Conservation (phyloP, 2,888 invertebrate genomes). For the Meliscaeva auricollis region DNA sequence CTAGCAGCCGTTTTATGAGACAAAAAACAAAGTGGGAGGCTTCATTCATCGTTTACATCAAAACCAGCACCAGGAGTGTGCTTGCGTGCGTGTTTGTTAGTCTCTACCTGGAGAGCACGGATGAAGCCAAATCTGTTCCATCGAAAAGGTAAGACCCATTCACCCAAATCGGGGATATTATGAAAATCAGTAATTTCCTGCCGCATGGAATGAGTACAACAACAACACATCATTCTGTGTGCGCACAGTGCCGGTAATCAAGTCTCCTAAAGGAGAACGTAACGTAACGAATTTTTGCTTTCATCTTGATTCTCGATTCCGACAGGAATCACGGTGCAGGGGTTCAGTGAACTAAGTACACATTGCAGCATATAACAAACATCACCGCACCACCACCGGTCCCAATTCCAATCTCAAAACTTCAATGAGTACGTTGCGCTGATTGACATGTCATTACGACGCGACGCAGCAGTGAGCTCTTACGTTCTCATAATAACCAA, state of each 20-base stretch:
- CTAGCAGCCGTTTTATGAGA: slow-evolving; percentile 10
- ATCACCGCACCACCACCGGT: background rate
- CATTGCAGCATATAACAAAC: slow-evolving; percentile 35
- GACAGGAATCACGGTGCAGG: slow-evolving; percentile 66
- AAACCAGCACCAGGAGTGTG: background rate
- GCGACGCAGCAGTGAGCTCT: background rate
- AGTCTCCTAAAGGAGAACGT: slow-evolving; percentile 20
- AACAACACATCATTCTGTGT: background rate
- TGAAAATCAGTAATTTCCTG: slow-evolving; percentile 71
- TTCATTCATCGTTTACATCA: background rate
- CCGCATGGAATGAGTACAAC: slow-evolving; percentile 24
- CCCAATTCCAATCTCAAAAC: slow-evolving; percentile 33
- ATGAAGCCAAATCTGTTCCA: slow-evolving; percentile 23
- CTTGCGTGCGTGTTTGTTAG: too few species aligned
- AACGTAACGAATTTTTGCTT: slow-evolving; percentile 54
- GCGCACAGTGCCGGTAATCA: background rate
- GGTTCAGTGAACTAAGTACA: slow-evolving; percentile 66
- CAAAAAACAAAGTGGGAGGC: slow-evolving; percentile 26
- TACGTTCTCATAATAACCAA: slow-evolving; percentile 13
- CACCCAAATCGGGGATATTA: slow-evolving; percentile 64
- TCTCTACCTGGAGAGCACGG: slow-evolving; percentile 46
- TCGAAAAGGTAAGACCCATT: slow-evolving; percentile 60
- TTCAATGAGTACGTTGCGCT: slow-evolving; percentile 58
- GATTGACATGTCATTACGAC: slow-evolving; percentile 73
- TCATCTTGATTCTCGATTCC: slow-evolving; percentile 55